Base-by-base conservation (phyloP, 1,140 invertebrate species). In the Penaeus indicus region DNA sequence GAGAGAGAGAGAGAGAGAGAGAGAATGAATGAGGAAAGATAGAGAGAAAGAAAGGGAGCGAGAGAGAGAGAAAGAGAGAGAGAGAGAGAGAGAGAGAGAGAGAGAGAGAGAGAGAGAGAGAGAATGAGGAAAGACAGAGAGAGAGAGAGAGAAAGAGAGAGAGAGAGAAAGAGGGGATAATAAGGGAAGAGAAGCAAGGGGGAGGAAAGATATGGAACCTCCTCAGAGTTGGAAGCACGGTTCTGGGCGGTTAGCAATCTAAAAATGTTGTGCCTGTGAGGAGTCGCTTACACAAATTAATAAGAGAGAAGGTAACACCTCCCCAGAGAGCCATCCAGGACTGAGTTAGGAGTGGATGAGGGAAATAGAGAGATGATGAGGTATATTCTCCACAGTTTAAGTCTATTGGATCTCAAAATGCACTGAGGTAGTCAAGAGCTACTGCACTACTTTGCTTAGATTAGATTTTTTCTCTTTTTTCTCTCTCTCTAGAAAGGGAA, bases 251-350 rank as follows among this genome's bases (percentile, higher is more conserved):
- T 54, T 54, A 54, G 54, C 54, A 54, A 54, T 54, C 54, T 54
- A 54, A 54, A 54, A 54, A 54, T 54, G 54, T 13, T 54, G 54
- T 16, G 54, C 54, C 11, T 54, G 54, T 27, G 47, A 61, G 27
- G 22, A 22, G 42, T 81, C 47, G 60, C 60, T 61, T 61, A 81
- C 47, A 81, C 79, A 54, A 81, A 60, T 60, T 62, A 62, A 61
- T 62, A 81, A 54, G 47, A 61, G 42, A n/a, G 79, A 81, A 32
- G 60, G 19, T 54, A 81, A 61, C 79, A 61, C 10, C 7, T 13
- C 47, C 47, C 47, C 1, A 60, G 47, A 10, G 47, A 18, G n/a
- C 22, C 60, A 81, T 54, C 47, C 19, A 3, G 38, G n/a, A n/a
- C 21, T 54, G 78, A 54, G 42, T 19, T 22, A n/a, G 54, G 78